A percentile compares a stretch with the other conserved stretches of the same genome.
Conservation (phyloP, 2,113 vertebrate genomes). For the Prolemur simus region DNA sequence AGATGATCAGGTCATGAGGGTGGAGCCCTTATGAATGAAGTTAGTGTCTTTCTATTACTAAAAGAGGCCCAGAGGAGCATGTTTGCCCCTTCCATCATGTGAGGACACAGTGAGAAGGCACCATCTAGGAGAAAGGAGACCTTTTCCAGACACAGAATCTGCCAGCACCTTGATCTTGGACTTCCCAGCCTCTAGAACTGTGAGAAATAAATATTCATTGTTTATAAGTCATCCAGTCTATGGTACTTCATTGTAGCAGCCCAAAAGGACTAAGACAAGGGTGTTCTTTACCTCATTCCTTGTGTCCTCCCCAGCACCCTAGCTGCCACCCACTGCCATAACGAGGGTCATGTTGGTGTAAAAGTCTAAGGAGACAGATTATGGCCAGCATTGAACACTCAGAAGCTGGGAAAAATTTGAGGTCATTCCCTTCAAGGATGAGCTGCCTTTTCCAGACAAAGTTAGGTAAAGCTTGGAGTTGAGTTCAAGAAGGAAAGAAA, state of each 20-base stretch:
- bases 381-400: background rate
- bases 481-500: background rate
- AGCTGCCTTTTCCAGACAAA: background rate
- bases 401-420: background rate
- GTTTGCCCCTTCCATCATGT: background rate
- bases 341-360: fast-evolving
- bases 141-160: background rate
- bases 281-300: background rate
- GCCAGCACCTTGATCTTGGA: background rate
- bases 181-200: background rate
- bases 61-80: background rate
- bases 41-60: background rate
- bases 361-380: background rate
- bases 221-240: background rate
- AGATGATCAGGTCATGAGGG: background rate
- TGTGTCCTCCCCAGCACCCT: background rate
- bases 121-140: background rate
- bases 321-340: background rate
- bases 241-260: background rate
- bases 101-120: background rate
- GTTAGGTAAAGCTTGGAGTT: background rate
- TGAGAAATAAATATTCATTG: background rate
- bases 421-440: background rate
- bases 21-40: fast-evolving
- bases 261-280: background rate